Conservation (phyloP, 2,888 invertebrate genomes). For the Tryphoninae sp. region DNA sequence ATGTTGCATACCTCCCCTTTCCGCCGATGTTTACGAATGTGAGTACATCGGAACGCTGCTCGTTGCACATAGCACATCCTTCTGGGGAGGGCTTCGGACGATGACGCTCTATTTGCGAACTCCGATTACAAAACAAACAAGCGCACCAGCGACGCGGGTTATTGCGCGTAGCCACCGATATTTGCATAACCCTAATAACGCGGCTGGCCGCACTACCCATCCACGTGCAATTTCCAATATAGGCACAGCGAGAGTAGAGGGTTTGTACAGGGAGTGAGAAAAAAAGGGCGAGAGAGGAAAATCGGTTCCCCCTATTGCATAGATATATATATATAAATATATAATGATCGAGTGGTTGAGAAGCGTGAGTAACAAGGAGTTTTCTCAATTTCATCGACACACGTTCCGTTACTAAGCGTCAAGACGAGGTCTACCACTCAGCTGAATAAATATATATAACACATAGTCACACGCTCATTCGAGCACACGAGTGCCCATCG, state of each 20-base stretch:
- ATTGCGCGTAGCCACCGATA: slow-evolving; percentile 68
- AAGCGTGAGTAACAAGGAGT: slow-evolving; percentile 23
- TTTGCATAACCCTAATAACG: slow-evolving; percentile 72
- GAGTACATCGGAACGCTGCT: slow-evolving; percentile 41
- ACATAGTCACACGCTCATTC: neutral
- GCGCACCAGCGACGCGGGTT: slow-evolving; percentile 64
- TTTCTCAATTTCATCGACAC: neutral
- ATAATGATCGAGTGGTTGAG: neutral
- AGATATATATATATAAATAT: neutral
- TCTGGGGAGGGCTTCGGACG: slow-evolving; percentile 60
- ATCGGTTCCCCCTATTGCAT: slow-evolving; percentile 15
- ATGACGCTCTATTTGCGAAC: slow-evolving; percentile 72
- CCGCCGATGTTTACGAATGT: slow-evolving; percentile 30
- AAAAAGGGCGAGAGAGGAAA: slow-evolving; percentile 1
- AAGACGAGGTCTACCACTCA: slow-evolving; percentile 15
- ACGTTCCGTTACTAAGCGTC: slow-evolving; percentile 3
- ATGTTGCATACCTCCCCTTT: neutral
- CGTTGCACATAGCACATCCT: slow-evolving; percentile 35
- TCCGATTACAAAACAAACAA: slow-evolving; percentile 74
- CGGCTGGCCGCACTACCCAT: slow-evolving; percentile 53
- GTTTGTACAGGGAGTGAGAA: neutral
- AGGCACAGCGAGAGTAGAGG: slow-evolving; percentile 16
- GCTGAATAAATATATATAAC: slow-evolving; percentile 35
- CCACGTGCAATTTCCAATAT: slow-evolving; percentile 50
- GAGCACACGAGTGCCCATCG: slow-evolving; percentile 19